A percentile compares a stretch with the other conserved stretches of the same genome.
phyloP scores from a whole-genome alignment of 1,140 invertebrate species.

The Drosophila seguyi region DNA sequence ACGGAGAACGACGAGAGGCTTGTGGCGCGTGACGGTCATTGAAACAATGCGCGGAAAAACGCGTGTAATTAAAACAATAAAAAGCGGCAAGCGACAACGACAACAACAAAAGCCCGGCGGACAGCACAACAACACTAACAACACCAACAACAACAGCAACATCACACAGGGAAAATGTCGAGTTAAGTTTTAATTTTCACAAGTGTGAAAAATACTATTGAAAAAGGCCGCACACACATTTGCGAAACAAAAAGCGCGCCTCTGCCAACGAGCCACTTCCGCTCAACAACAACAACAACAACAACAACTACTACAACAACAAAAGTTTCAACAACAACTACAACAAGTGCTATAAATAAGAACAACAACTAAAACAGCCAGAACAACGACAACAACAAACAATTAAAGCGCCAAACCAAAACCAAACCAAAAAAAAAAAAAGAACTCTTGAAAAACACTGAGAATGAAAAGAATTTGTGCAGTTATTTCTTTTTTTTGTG shows the following conservation, averaged over 20 bases:
- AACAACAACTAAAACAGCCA: slow-evolving; percentile 19
- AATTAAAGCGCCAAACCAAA: slow-evolving; percentile 20
- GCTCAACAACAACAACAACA: slow-evolving; percentile 44
- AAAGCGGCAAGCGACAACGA: slow-evolving; percentile 54
- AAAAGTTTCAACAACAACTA: neutral
- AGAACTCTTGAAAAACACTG: slow-evolving; percentile 7
- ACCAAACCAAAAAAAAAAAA: slow-evolving; percentile 12
- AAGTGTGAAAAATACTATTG: slow-evolving; percentile 82
- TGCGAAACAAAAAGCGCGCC: slow-evolving; percentile 51
- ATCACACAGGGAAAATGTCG: slow-evolving; percentile 62
- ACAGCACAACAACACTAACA: neutral
- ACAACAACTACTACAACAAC: slow-evolving; percentile 1
- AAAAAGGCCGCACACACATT: slow-evolving; percentile 59
- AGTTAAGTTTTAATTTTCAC: slow-evolving; percentile 82
- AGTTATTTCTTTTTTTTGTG: slow-evolving; percentile 5
- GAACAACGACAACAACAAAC: slow-evolving; percentile 17
- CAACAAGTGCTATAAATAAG: slow-evolving; percentile 6
- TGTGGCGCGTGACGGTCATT: slow-evolving; percentile 79
- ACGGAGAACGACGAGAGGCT: slow-evolving; percentile 37
- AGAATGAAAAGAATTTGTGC: slow-evolving; percentile 30
- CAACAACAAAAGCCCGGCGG: slow-evolving; percentile 26
- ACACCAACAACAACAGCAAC: slow-evolving; percentile 23
- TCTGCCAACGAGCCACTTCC: slow-evolving; percentile 74
- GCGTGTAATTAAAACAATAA: slow-evolving; percentile 82
- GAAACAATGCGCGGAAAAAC: slow-evolving; percentile 80